Conservation (phyloP, 2,888 invertebrate genomes). For the Sarcophaga rosellei region DNA sequence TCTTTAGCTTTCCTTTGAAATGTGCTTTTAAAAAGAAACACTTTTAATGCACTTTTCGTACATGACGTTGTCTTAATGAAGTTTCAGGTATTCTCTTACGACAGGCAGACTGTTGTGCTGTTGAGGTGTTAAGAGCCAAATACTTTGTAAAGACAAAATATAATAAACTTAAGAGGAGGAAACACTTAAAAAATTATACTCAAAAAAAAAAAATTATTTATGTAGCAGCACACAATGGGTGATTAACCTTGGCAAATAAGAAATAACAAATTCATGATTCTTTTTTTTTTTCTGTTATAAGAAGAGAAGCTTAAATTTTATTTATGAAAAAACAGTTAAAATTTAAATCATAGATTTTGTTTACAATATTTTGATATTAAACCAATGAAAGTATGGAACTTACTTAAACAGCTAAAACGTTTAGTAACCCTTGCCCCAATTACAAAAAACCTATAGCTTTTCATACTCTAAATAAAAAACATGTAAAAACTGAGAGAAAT, state of each 20-base stretch:
- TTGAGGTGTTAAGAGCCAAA: neutral
- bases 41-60: neutral
- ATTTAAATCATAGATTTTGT: too few relatives aligned
- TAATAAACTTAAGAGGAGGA: too few relatives aligned
- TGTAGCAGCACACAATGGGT: too few relatives aligned
- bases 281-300: too few relatives aligned
- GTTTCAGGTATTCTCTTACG: neutral
- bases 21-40: too few relatives aligned
- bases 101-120: neutral
- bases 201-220: too few relatives aligned
- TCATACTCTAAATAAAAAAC: neutral
- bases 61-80: constrained; percentile 17
- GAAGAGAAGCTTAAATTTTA: too few relatives aligned
- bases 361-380: neutral
- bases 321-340: too few relatives aligned
- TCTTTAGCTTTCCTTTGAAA: neutral
- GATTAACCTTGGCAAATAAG: too few relatives aligned
- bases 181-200: too few relatives aligned
- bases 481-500: neutral
- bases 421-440: constrained; percentile 57
- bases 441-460: constrained; percentile 9
- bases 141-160: too few relatives aligned
- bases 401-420: constrained; percentile 43
- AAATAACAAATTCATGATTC: too few relatives aligned
- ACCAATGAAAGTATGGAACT: neutral